These are phyloP conservation scores for Aricia agestis DNA, from an alignment of 1,140 invertebrate genomes.

Conservation along the genomic window DNA sequence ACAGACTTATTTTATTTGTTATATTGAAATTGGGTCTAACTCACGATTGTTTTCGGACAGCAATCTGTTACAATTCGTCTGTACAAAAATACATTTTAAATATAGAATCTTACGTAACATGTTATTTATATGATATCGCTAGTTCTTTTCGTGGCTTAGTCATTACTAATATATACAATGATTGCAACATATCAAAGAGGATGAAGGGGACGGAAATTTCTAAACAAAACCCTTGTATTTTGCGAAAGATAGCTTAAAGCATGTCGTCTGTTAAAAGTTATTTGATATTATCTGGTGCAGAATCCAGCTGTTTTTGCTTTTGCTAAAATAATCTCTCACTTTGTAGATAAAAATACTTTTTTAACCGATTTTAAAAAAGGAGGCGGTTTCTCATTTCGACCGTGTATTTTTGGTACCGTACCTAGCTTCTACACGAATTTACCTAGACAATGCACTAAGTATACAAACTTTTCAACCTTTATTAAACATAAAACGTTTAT, in stretches of 20 bases:
- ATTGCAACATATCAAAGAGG: background rate
- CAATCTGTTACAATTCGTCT: background rate
- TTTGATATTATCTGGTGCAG: no score
- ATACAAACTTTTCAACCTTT: background rate
- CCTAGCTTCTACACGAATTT: background rate
- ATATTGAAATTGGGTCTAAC: background rate
- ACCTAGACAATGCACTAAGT: background rate
- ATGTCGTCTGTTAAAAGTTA: no score
- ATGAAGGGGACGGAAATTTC: background rate
- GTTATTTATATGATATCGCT: background rate
- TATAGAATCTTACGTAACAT: background rate
- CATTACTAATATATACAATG: background rate
- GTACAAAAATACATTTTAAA: conserved; percentile 1
- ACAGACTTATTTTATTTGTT: no score
- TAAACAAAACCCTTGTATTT: no score
- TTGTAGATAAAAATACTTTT: no score
- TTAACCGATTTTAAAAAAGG: no score
- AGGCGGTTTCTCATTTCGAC: no score
- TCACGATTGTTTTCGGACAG: background rate
- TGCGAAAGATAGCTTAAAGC: no score
- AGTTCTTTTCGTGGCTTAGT: conserved; percentile 2
- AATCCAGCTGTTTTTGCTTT: no score
- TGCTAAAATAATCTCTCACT: no score
- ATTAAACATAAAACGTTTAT: conserved; percentile 11
- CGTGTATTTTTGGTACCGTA: no score